phyloP scores from a whole-genome alignment of 2,797 vertebrate genomes.

The Sorex maritimensis region DNA sequence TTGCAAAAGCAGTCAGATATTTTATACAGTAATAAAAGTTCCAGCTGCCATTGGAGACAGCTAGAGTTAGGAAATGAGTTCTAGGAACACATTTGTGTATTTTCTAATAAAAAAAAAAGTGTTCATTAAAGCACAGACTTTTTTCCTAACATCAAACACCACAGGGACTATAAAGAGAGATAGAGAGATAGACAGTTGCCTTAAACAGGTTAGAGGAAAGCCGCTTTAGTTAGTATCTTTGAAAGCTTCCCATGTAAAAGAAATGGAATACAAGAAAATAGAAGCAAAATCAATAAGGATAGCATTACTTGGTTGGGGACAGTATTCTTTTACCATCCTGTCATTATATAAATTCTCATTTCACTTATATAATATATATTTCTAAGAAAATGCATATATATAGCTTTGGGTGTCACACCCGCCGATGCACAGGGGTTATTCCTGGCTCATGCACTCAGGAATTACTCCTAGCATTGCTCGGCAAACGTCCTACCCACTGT shows the following conservation, averaged over 20 bases:
- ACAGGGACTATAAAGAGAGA: conserved; percentile 53
- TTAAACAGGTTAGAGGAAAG: conserved; percentile 40
- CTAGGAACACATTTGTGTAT: not conserved
- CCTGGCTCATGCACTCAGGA: too few species aligned
- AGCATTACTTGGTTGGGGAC: not conserved
- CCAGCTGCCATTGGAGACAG: conserved; percentile 63
- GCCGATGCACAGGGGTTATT: too few species aligned
- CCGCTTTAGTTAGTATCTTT: conserved; percentile 43
- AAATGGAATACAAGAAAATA: not conserved
- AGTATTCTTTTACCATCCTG: not conserved
- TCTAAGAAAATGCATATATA: not conserved
- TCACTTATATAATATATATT: not conserved
- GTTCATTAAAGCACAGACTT: conserved; percentile 67
- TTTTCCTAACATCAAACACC: conserved; percentile 6
- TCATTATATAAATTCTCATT: not conserved
- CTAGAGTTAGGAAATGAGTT: not conserved
- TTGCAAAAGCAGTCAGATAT: conserved; percentile 76
- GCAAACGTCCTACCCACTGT: too few species aligned
- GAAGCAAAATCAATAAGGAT: not conserved
- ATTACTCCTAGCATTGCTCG: too few species aligned
- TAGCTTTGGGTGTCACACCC: too few species aligned
- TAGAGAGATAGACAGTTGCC: not conserved
- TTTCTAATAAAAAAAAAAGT: conserved; percentile 6
- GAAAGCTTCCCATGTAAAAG: not conserved
- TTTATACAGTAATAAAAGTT: conserved; percentile 78